These are phyloP conservation scores for Calephelis perditalis DNA, from an alignment of 2,888 invertebrate species.

Conservation along the genomic window DNA sequence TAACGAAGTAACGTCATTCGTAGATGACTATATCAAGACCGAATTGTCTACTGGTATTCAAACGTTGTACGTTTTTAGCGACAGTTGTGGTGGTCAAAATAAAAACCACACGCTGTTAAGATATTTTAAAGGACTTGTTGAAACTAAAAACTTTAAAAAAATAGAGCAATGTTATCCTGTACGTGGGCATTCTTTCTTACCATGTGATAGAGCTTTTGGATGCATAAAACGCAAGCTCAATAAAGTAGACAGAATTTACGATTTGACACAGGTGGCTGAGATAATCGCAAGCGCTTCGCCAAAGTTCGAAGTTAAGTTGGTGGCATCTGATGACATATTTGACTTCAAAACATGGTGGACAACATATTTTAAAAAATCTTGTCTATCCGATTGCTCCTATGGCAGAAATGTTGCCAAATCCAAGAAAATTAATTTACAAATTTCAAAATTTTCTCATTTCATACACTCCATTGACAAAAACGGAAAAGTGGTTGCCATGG, in stretches of 20 bases:
- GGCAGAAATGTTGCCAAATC: conserved; percentile 9
- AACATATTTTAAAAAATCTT: not conserved
- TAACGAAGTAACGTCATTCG: too few relatives aligned
- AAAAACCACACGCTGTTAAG: conserved; percentile 1
- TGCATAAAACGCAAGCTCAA: conserved; percentile 1
- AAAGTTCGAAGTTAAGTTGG: too few relatives aligned
- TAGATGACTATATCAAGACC: too few relatives aligned
- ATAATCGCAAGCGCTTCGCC: too few relatives aligned
- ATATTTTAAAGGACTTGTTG: conserved; percentile 4
- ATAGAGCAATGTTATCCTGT: conserved; percentile 2
- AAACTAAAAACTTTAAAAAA: not conserved
- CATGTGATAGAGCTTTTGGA: conserved; percentile 14
- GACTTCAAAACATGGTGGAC: conserved; percentile 10
- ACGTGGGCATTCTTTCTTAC: conserved; percentile 11
- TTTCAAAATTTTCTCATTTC: conserved; percentile 9
- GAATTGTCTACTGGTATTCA: too few relatives aligned
- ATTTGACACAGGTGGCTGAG: conserved; percentile 3
- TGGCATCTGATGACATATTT: conserved; percentile 7
- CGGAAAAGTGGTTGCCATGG: too few relatives aligned
- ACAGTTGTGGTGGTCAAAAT: too few relatives aligned
- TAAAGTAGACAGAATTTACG: conserved; percentile 12
- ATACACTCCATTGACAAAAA: conserved; percentile 1
- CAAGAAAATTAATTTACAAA: conserved; percentile 4
- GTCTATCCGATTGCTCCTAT: conserved; percentile 7
- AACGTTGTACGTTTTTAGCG: too few relatives aligned